Evolutionary conservation across 2,888 invertebrate genomes (phyloP).

Genomic region (Seira musarum): DNA sequence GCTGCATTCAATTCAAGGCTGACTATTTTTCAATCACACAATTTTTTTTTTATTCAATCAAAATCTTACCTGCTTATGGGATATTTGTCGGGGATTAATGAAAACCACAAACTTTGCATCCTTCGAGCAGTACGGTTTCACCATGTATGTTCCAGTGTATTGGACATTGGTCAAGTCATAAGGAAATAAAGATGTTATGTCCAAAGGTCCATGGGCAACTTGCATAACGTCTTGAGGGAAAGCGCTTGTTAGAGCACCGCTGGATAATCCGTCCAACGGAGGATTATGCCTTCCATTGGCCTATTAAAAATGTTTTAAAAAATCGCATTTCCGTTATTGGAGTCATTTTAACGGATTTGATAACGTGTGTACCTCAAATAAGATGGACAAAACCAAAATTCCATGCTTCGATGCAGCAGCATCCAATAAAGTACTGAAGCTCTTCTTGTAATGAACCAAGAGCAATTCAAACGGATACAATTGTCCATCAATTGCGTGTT

Average conservation of each 20-base stretch:
- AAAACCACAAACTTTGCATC: slow-evolving; percentile 58
- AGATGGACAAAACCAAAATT: slow-evolving; percentile 49
- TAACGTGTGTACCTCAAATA: slow-evolving; percentile 65
- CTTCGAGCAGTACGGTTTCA: slow-evolving; percentile 48
- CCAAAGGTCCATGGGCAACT: slow-evolving; percentile 62
- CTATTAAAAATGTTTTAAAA: background rate
- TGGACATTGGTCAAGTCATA: slow-evolving; percentile 52
- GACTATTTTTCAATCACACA: background rate
- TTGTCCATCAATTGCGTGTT: slow-evolving; percentile 41
- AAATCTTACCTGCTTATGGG: slow-evolving; percentile 53
- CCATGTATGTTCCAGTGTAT: slow-evolving; percentile 51
- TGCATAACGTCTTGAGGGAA: slow-evolving; percentile 50
- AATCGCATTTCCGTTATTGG: too few relatives aligned
- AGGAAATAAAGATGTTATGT: slow-evolving; percentile 59
- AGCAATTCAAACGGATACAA: slow-evolving; percentile 57
- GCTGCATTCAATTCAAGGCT: too few relatives aligned
- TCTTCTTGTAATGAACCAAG: slow-evolving; percentile 58
- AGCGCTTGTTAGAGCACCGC: slow-evolving; percentile 42
- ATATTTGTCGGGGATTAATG: slow-evolving; percentile 40
- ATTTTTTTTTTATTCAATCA: background rate
- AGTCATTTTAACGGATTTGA: too few relatives aligned
- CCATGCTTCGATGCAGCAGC: slow-evolving; percentile 46
- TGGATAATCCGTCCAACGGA: slow-evolving; percentile 52
- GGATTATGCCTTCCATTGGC: slow-evolving; percentile 44
- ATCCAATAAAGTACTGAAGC: slow-evolving; percentile 17